Evolutionary conservation across 2,113 vertebrate species (phyloP).

Genomic region (Scophthalmus maximus): DNA sequence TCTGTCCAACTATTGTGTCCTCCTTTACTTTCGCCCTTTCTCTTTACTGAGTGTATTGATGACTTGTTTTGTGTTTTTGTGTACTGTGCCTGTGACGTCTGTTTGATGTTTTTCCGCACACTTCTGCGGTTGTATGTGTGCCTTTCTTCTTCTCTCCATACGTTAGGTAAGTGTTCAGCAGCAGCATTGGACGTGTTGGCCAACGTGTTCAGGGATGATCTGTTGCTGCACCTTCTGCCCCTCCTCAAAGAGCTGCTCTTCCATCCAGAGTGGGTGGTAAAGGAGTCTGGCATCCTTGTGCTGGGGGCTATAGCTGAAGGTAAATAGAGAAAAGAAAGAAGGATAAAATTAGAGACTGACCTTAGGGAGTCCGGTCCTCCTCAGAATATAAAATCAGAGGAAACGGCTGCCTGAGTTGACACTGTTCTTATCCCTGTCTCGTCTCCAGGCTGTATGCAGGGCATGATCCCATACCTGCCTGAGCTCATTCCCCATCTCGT

Average conservation of each 20-base stretch:
- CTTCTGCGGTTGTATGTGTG: constrained; percentile 29
- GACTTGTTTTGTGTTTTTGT: constrained; percentile 36
- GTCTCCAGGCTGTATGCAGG: constrained; percentile 93
- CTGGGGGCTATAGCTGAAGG: constrained; percentile 98
- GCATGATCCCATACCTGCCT: constrained; percentile 96
- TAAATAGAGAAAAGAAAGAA: constrained; percentile 49
- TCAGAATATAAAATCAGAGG: not conserved
- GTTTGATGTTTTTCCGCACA: constrained; percentile 37
- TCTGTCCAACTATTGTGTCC: not conserved
- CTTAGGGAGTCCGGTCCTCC: not conserved
- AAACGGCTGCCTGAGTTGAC: not conserved
- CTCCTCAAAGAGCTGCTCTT: constrained; percentile 96
- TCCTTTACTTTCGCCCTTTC: not conserved
- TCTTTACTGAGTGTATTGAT: constrained; percentile 6
- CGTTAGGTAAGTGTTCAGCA: constrained; percentile 95
- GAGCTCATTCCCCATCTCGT: constrained; percentile 96
- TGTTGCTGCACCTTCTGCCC: constrained; percentile 92
- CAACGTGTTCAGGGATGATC: constrained; percentile 96
- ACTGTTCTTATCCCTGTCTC: not conserved
- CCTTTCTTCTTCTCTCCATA: constrained; percentile 23
- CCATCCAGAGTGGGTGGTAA: constrained; percentile 95
- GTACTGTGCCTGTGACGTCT: constrained; percentile 24
- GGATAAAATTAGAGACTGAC: not conserved
- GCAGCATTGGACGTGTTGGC: constrained; percentile 95
- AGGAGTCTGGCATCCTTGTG: constrained; percentile 97